Evolutionary conservation across 2,113 vertebrate species (phyloP).

Genomic region (Panthera tigris): DNA sequence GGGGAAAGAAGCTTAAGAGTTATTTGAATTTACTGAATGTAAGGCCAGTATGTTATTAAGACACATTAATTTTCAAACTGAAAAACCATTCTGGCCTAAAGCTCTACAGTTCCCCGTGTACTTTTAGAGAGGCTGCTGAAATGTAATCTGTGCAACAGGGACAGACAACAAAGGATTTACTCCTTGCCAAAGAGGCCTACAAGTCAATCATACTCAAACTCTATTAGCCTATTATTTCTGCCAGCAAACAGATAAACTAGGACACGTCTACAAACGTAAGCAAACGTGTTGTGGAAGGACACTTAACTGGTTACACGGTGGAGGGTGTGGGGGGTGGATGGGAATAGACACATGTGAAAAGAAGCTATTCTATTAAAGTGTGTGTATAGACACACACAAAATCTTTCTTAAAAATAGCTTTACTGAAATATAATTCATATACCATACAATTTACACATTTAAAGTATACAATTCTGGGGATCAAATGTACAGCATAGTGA

Average conservation of each 20-base stretch:
- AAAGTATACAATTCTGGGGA: neutral
- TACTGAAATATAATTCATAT: neutral
- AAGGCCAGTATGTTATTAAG: neutral
- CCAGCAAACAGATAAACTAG: neutral
- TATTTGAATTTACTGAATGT: neutral
- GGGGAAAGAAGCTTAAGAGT: neutral
- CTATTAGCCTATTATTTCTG: conserved; percentile 18
- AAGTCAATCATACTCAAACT: conserved; percentile 26
- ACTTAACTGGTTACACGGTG: neutral
- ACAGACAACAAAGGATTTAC: neutral
- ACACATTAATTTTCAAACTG: conserved; percentile 33
- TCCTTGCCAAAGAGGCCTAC: neutral
- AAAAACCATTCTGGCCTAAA: neutral
- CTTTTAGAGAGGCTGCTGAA: neutral
- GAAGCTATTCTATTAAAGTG: neutral
- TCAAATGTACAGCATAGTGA: neutral
- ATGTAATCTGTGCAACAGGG: neutral
- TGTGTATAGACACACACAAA: neutral
- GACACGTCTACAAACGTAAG: neutral
- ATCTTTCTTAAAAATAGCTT: neutral
- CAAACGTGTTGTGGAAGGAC: neutral
- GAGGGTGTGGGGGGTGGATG: no score
- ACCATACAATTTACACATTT: neutral
- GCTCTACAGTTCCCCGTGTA: neutral
- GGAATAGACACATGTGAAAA: neutral